Base-by-base conservation (phyloP, 2,797 vertebrate species). In the Nannoperca australis region DNA sequence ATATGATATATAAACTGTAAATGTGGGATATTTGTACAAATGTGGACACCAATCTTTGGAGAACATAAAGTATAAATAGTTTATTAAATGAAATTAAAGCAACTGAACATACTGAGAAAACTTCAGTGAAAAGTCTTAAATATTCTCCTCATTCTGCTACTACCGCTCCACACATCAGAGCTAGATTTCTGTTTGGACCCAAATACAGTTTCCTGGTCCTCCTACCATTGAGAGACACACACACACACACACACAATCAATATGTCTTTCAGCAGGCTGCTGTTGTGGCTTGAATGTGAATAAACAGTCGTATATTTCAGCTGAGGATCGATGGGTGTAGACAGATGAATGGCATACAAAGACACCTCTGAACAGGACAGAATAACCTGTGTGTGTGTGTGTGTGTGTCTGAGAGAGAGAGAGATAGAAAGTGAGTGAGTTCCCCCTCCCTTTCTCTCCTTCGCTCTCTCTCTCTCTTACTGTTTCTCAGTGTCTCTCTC, bases 271-370 rank as follows among this genome's bases (percentile, higher is more conserved):
- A 91, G 88, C 79, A 22, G 76, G 44, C 76, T 71, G 75, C 80
- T 84, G 92, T 86, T 92, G 90, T 88, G 84, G 85, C 85, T 74
- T 85, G 90, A 91, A 90, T 91, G 91, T 92, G 93, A 94, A 95
- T 93, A 94, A 95, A 94, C 93, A 93, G 89, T 79, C 58, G 32
- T 88, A 87, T 85, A 91, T 94, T 93, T 93, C 89, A 90, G 89
- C 83, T 11, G 81, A 51, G 83, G 76, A 94, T 95, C 94, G 81
- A 94, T 94, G 63, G 64, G 68, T 76, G 88, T 45, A 85, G 93
- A 93, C 87, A 86, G 92, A 92, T 92, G 91, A 94, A 91, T 92
- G 89, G 88, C 82, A 81, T 40, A 82, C 84, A 87, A 88, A 89
- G 88, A 83, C 86, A 85, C 88, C 81, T 85, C 75, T 51, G 78